phyloP scores from a whole-genome alignment of 2,888 invertebrate species.

The Cremastobaeus sp. region DNA sequence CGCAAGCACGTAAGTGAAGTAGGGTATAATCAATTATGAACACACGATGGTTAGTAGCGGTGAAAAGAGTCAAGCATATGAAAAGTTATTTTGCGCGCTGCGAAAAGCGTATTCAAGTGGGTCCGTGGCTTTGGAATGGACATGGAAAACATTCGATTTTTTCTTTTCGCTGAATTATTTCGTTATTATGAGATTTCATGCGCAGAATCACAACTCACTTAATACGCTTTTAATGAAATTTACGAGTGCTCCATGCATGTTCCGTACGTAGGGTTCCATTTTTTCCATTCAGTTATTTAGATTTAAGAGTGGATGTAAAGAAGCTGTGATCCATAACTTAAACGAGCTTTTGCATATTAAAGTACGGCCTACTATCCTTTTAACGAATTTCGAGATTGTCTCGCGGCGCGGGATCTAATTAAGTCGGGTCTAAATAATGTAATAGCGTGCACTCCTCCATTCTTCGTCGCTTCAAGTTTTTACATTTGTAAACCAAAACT shows the following conservation, averaged over 20 bases:
- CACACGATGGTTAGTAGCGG: too few relatives aligned
- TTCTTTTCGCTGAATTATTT: slow-evolving; percentile 55
- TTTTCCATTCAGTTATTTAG: slow-evolving; percentile 59
- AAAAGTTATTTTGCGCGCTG: slow-evolving; percentile 26
- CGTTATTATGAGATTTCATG: slow-evolving; percentile 58
- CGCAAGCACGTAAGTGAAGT: too few relatives aligned
- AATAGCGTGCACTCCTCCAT: slow-evolving; percentile 41
- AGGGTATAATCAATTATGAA: too few relatives aligned
- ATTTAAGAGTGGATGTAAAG: slow-evolving; percentile 56
- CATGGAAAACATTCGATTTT: slow-evolving; percentile 39
- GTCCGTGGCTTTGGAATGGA: slow-evolving; percentile 20
- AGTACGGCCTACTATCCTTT: slow-evolving; percentile 55
- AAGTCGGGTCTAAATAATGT: slow-evolving; percentile 60
- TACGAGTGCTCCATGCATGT: slow-evolving; percentile 46
- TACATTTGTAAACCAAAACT: too few relatives aligned
- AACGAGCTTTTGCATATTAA: slow-evolving; percentile 62
- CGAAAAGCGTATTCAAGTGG: slow-evolving; percentile 20
- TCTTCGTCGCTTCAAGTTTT: slow-evolving; percentile 17
- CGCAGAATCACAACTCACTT: slow-evolving; percentile 58
- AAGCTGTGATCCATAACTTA: slow-evolving; percentile 54
- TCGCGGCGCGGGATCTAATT: slow-evolving; percentile 54
- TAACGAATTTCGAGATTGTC: slow-evolving; percentile 41
- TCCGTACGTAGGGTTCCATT: slow-evolving; percentile 31
- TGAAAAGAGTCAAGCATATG: slow-evolving; percentile 24
- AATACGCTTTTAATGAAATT: slow-evolving; percentile 60